Conservation (phyloP, 1,140 invertebrate species). For the Caenorhabditis brenneri region DNA sequence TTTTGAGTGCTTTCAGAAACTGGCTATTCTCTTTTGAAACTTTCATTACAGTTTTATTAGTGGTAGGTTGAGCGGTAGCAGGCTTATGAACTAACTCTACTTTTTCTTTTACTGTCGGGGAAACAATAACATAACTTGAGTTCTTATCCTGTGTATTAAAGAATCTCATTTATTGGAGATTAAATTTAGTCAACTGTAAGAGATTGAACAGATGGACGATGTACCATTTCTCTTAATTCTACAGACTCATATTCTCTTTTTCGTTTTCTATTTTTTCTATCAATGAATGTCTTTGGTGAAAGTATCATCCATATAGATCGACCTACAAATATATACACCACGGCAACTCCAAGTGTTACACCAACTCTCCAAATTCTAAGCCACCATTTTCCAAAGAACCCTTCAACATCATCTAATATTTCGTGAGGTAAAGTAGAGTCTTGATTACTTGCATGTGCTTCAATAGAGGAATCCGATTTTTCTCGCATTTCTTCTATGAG, state of each 20-base stretch:
- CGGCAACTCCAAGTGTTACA: too few relatives aligned
- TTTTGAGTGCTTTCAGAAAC: constrained; percentile 53
- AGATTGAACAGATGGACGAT: constrained; percentile 50
- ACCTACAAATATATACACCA: constrained; percentile 52
- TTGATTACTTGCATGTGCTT: too few relatives aligned
- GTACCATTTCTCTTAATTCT: constrained; percentile 32
- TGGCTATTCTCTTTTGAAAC: constrained; percentile 52
- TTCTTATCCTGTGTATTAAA: constrained; percentile 51
- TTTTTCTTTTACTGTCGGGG: constrained; percentile 50
- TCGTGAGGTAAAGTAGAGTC: too few relatives aligned
- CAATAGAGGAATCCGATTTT: constrained; percentile 49
- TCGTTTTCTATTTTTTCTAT: constrained; percentile 46
- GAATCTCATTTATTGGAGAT: constrained; percentile 51
- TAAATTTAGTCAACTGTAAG: constrained; percentile 55
- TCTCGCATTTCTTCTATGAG: constrained; percentile 56
- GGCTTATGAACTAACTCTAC: constrained; percentile 46
- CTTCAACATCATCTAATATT: too few relatives aligned
- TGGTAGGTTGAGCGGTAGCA: neutral
- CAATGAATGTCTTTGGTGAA: constrained; percentile 48
- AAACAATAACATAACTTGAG: constrained; percentile 55
- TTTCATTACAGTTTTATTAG: neutral
- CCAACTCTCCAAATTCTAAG: too few relatives aligned
- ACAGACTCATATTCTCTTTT: neutral
- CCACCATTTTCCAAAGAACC: too few relatives aligned
- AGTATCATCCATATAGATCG: constrained; percentile 56